These are phyloP conservation scores for Elysia crispata DNA, from an alignment of 2,888 invertebrate species.

Conservation along the genomic window DNA sequence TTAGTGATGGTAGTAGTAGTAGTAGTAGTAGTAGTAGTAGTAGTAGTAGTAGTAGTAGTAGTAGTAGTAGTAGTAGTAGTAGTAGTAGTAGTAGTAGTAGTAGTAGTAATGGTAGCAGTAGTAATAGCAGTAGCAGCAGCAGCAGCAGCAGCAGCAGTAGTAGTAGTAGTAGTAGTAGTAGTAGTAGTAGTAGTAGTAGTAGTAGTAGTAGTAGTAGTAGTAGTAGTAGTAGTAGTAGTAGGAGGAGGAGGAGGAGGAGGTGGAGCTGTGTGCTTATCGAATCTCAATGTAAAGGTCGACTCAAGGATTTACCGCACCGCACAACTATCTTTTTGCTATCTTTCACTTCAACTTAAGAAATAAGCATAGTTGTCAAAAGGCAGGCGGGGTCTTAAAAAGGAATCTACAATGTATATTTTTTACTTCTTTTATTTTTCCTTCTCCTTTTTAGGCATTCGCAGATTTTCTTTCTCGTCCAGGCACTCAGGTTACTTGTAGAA, in stretches of 20 bases:
- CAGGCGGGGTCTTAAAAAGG: too few relatives aligned
- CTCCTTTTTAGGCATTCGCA: too few relatives aligned
- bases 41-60: slow-evolving; percentile 42
- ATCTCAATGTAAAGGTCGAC: too few relatives aligned
- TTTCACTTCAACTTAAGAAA: too few relatives aligned
- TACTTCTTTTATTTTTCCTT: too few relatives aligned
- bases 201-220: slow-evolving; percentile 9
- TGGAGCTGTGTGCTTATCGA: too few relatives aligned
- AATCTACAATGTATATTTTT: too few relatives aligned
- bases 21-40: slow-evolving; percentile 26
- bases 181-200: slow-evolving; percentile 9
- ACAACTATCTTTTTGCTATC: too few relatives aligned
- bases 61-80: slow-evolving; percentile 39
- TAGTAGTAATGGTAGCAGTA: slow-evolving; percentile 1
- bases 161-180: slow-evolving; percentile 9
- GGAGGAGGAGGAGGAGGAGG: not conserved
- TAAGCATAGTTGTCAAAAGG: too few relatives aligned
- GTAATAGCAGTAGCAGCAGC: not conserved
- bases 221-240: slow-evolving; percentile 9
- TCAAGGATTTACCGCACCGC: too few relatives aligned
- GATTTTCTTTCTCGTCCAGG: too few relatives aligned
- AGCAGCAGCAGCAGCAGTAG: not conserved
- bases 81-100: slow-evolving; percentile 5
- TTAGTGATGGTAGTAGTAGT: not conserved
- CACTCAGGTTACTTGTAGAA: too few relatives aligned